phyloP scores from a whole-genome alignment of 2,888 invertebrate genomes.

The Eupithecia tripunctaria region DNA sequence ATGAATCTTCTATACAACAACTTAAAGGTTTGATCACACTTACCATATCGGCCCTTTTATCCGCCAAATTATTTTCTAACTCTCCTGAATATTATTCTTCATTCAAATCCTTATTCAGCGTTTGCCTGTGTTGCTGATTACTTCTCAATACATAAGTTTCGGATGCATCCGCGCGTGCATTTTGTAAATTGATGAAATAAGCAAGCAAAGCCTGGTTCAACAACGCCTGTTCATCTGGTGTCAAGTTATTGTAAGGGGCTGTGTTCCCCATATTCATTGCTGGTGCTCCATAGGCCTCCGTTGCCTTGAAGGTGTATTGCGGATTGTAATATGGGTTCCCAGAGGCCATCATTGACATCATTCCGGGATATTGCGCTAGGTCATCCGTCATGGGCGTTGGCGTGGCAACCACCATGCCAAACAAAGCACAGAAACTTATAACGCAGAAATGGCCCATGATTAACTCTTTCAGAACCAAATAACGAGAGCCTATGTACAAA shows the following conservation, averaged over 20 bases:
- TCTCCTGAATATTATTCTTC: not conserved
- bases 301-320: not conserved
- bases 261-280: not conserved
- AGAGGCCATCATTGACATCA: not conserved
- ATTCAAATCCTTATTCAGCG: not conserved
- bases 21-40: not conserved
- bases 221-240: not conserved
- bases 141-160: conserved; percentile 2
- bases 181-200: not conserved
- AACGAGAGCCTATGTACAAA: not conserved
- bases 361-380: not conserved
- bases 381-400: not conserved
- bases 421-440: not conserved
- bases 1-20: too few relatives aligned
- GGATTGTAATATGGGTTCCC: not conserved
- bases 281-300: not conserved
- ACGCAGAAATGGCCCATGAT: not conserved
- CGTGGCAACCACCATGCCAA: not conserved
- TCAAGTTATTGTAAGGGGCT: not conserved
- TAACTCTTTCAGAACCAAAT: not conserved
- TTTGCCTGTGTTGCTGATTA: not conserved
- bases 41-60: not conserved
- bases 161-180: not conserved
- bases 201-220: not conserved
- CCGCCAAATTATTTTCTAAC: not conserved